These are phyloP conservation scores for Ammospiza caudacuta DNA, from an alignment of 2,113 vertebrate species.

Conservation along the genomic window DNA sequence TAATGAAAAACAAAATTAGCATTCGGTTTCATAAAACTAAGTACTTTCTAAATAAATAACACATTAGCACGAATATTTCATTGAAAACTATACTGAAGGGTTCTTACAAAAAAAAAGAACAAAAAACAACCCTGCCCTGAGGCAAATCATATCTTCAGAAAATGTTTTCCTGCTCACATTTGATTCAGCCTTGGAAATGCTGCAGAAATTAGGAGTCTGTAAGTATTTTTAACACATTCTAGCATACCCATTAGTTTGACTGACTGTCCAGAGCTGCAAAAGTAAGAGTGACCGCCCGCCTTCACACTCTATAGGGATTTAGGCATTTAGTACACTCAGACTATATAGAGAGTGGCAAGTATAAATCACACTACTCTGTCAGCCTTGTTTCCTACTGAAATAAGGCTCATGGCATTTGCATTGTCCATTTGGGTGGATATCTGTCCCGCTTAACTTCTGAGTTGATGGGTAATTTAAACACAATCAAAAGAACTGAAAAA, in stretches of 20 bases:
- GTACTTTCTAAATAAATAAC: neutral
- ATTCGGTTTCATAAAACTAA: neutral
- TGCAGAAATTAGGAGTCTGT: neutral
- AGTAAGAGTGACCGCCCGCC: rapidly evolving
- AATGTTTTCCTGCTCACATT: neutral
- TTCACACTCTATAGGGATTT: neutral
- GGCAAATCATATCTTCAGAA: neutral
- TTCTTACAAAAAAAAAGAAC: neutral
- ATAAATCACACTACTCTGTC: neutral
- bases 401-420: neutral
- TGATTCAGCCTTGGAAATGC: neutral
- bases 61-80: neutral
- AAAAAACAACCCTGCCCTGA: neutral
- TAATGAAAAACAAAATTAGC: conserved; percentile 26
- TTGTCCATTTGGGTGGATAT: neutral
- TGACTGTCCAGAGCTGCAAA: neutral
- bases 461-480: neutral
- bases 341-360: neutral
- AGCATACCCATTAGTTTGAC: neutral
- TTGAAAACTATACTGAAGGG: neutral
- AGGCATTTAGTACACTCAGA: neutral
- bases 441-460: neutral
- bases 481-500: neutral
- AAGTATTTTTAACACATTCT: neutral
- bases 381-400: neutral